Conservation (phyloP, 2,797 vertebrate genomes). For the Melanotaenia boesemani region DNA sequence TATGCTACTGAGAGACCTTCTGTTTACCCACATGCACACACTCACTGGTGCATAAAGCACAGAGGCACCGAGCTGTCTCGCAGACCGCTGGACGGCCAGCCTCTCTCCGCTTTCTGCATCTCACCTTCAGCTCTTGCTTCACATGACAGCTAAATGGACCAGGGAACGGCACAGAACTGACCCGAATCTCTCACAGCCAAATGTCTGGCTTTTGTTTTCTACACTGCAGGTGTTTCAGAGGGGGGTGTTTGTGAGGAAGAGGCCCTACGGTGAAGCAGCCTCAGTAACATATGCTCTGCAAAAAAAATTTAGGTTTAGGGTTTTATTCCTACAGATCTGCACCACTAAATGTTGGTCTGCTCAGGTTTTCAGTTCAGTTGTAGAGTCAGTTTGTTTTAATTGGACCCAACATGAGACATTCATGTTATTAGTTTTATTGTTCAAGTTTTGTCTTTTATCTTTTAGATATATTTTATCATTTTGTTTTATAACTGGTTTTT, state of each 20-base stretch:
- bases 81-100: slow-evolving; percentile 51
- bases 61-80: slow-evolving; percentile 61
- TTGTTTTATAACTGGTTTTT: too few relatives aligned
- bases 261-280: slow-evolving; percentile 20
- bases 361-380: too few relatives aligned
- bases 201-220: slow-evolving; percentile 52
- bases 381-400: too few relatives aligned
- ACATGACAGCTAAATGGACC: slow-evolving; percentile 62
- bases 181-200: slow-evolving; percentile 47
- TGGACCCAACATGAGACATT: too few relatives aligned
- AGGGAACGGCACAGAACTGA: slow-evolving; percentile 46
- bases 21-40: slow-evolving; percentile 57
- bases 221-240: neutral
- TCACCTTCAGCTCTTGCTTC: slow-evolving; percentile 53
- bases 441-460: too few relatives aligned
- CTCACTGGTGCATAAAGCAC: slow-evolving; percentile 60
- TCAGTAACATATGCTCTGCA: slow-evolving; percentile 49
- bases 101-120: slow-evolving; percentile 44
- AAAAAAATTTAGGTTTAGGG: slow-evolving; percentile 12
- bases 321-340: slow-evolving; percentile 17
- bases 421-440: too few relatives aligned
- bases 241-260: neutral
- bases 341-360: neutral
- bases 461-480: too few relatives aligned
- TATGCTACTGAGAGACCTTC: slow-evolving; percentile 68